Evolutionary conservation across 1,140 invertebrate genomes (phyloP).

Genomic region (Gonatopus flavifemur): DNA sequence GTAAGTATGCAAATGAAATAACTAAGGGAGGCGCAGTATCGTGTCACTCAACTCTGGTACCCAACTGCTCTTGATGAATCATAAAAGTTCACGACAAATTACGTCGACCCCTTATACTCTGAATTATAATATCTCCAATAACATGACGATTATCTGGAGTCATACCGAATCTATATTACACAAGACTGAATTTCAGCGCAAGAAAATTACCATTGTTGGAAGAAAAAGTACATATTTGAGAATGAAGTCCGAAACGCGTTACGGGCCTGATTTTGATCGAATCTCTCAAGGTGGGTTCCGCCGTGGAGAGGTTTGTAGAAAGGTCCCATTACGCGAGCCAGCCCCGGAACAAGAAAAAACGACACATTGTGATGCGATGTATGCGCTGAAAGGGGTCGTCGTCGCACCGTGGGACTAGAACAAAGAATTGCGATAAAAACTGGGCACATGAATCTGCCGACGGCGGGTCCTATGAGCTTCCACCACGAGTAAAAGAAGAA

Average conservation of each 20-base stretch:
- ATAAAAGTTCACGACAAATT: too few species aligned
- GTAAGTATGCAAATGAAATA: conserved; percentile 44
- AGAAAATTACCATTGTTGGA: too few species aligned
- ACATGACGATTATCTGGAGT: too few species aligned
- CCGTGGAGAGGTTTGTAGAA: conserved; percentile 19
- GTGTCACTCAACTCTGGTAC: too few species aligned
- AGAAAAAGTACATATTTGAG: too few species aligned
- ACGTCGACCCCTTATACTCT: too few species aligned
- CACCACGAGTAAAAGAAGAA: conserved; percentile 24
- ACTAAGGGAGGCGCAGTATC: conserved; percentile 3
- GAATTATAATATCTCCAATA: too few species aligned
- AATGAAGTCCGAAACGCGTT: too few species aligned
- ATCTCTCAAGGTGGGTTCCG: conserved; percentile 18
- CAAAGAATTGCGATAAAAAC: conserved; percentile 53
- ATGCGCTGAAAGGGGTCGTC: conserved; percentile 36
- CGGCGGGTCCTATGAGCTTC: conserved; percentile 20
- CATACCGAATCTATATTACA: too few species aligned
- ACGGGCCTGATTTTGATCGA: conserved; percentile 16
- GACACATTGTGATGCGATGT: conserved; percentile 51
- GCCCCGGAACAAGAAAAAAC: conserved; percentile 50
- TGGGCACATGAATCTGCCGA: conserved; percentile 48
- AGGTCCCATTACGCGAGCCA: conserved; percentile 27
- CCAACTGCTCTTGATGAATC: too few species aligned
- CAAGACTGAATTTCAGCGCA: too few species aligned
- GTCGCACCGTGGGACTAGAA: conserved; percentile 47